Percentiles rank a stretch among this genome's conserved stretches.
These are phyloP conservation scores for Oreochromis niloticus DNA, from an alignment of 2,113 vertebrate genomes.

Conservation along the genomic window DNA sequence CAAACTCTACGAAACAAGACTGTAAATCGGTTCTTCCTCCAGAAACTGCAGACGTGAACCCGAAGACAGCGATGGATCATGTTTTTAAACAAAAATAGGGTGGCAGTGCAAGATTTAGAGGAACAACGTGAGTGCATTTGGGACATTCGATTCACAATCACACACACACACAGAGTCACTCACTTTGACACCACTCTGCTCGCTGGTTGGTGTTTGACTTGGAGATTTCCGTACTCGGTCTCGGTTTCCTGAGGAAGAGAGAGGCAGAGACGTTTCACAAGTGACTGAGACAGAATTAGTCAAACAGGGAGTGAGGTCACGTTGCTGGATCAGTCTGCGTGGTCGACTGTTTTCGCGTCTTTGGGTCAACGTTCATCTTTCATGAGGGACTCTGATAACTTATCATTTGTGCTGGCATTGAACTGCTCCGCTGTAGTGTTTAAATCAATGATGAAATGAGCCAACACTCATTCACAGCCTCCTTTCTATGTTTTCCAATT, in stretches of 20 bases:
- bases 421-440: neutral
- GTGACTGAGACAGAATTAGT: neutral
- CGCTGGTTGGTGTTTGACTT: conserved; percentile 71
- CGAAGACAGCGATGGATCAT: neutral
- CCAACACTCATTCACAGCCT: conserved; percentile 9
- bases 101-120: conserved; percentile 12
- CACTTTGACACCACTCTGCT: conserved; percentile 84
- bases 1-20: neutral
- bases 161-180: conserved; percentile 46
- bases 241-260: conserved; percentile 65
- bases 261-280: neutral
- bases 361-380: conserved; percentile 38
- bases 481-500: neutral
- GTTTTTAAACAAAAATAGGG: neutral
- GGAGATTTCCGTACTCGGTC: conserved; percentile 89
- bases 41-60: conserved; percentile 10
- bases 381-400: conserved; percentile 17
- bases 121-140: neutral
- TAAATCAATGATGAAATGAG: neutral
- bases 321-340: neutral
- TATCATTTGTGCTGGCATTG: neutral
- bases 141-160: neutral
- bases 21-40: neutral
- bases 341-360: neutral
- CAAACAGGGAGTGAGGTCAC: neutral